Conservation (phyloP, 64 coral and sea anemone species). For the Trachythela sp. region DNA sequence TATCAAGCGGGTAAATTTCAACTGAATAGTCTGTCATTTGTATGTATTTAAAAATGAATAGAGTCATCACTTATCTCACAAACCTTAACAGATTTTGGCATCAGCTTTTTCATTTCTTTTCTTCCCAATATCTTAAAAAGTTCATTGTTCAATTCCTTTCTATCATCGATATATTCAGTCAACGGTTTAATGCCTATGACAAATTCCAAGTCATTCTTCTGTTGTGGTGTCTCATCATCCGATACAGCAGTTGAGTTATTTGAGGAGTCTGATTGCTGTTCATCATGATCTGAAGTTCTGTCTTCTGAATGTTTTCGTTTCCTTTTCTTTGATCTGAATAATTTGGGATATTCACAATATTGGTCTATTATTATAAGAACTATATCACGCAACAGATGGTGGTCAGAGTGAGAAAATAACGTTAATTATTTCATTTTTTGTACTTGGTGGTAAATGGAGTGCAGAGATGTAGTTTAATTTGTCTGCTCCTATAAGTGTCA, state of each 20-base stretch:
- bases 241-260: neutral
- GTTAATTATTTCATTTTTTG: too few species aligned
- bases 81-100: constrained; percentile 20
- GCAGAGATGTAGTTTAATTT: too few species aligned
- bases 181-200: neutral
- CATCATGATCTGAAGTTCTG: neutral
- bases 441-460: too few species aligned
- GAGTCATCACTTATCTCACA: neutral
- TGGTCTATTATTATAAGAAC: too few species aligned
- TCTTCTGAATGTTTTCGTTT: neutral
- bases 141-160: constrained; percentile 15
- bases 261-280: neutral
- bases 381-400: too few species aligned
- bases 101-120: neutral
- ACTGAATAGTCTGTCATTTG: too few species aligned
- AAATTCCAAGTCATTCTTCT: neutral
- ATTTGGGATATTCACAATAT: neutral
- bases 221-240: neutral
- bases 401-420: too few species aligned
- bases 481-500: too few species aligned
- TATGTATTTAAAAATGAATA: too few species aligned
- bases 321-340: neutral
- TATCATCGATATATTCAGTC: constrained; percentile 20
- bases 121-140: constrained; percentile 9
- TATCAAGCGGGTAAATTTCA: too few species aligned